A percentile compares a stretch with the other conserved stretches of the same genome.
Conservation (phyloP, 2,888 invertebrate species). For the Acanthopleura granulata region DNA sequence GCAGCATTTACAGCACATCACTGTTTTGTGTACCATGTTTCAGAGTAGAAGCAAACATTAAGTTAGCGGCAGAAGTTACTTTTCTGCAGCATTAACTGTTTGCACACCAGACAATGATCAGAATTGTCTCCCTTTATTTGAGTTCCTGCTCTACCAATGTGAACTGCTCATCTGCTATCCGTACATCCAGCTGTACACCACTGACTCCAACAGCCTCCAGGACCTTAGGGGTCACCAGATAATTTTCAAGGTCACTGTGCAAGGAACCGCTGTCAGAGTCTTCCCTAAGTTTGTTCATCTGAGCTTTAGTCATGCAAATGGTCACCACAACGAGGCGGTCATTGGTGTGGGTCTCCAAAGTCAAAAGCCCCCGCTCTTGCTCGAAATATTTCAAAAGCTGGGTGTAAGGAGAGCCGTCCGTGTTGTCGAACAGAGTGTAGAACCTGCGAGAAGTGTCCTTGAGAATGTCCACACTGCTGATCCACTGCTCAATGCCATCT, state of each 20-base stretch:
- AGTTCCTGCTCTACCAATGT: slow-evolving; percentile 47
- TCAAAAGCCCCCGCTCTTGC: slow-evolving; percentile 62
- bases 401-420: slow-evolving; percentile 35
- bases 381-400: slow-evolving; percentile 63
- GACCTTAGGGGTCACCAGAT: slow-evolving; percentile 44
- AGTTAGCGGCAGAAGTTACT: too few relatives aligned
- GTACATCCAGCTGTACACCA: slow-evolving; percentile 51
- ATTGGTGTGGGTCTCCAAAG: slow-evolving; percentile 51
- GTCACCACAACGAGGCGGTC: slow-evolving; percentile 53
- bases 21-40: too few relatives aligned
- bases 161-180: slow-evolving; percentile 54
- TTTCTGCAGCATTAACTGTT: too few relatives aligned
- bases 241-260: slow-evolving; percentile 45
- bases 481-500: slow-evolving; percentile 37
- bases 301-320: slow-evolving; percentile 59
- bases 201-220: slow-evolving; percentile 47
- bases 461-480: slow-evolving; percentile 35
- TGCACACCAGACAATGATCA: too few relatives aligned
- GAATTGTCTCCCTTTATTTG: too few relatives aligned
- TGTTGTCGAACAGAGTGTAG: slow-evolving; percentile 45
- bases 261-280: slow-evolving; percentile 53
- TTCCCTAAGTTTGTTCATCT: slow-evolving; percentile 49
- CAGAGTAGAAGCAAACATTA: too few relatives aligned
- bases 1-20: too few relatives aligned
- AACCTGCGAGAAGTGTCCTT: slow-evolving; percentile 40